Evolutionary conservation across 2,888 invertebrate species (phyloP), one percentile per base, ranked within the genome.

Genomic region (Gnatocerus cornutus): DNA sequence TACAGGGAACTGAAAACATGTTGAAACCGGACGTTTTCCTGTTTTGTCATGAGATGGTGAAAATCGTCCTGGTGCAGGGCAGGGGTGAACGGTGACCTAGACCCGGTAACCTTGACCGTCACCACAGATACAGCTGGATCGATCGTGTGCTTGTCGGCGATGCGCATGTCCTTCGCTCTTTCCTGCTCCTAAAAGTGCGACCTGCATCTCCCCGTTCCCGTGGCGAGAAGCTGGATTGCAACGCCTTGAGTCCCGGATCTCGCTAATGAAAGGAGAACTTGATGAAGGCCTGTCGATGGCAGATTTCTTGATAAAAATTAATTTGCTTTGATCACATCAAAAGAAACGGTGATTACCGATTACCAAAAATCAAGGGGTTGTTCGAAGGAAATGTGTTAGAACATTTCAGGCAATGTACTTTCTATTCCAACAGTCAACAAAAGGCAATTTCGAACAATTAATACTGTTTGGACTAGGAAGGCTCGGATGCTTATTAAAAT

Each of bases 31-130:
- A 56, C 56, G 56, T 56, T 56, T 56, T 56, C 56, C 43, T 29
- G 56, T 56, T 56, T 41, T 33, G 61, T 59, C 33, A 41, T 48
- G 59, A 59, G 48, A 46, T 59, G 59, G 13, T 59, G 59, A 59
- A 45, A 59, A 37, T 63, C 29, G 59, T 43, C 2, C 63, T 50
- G 58, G 45, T 62, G 46, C 37, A 67, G 41, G 52, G 52, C 53
- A 65, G 71, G 73, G 71, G 71, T 67, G 61, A 69, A 64, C 58
- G 67, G 45, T 78, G 81, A 81, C 82, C 82, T 82, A 81, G 81
- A 82, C 81, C 80, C 76, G 79, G 77, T 80, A 80, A 79, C 82
- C 82, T 82, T 81, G 82, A 80, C 81, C 81, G 78, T 76, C 76
- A 74, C 73, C 74, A 73, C 75, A 74, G 74, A 65, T 73, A 75